phyloP scores from a whole-genome alignment of 2,888 invertebrate genomes.

The Drosophila quinaria region DNA sequence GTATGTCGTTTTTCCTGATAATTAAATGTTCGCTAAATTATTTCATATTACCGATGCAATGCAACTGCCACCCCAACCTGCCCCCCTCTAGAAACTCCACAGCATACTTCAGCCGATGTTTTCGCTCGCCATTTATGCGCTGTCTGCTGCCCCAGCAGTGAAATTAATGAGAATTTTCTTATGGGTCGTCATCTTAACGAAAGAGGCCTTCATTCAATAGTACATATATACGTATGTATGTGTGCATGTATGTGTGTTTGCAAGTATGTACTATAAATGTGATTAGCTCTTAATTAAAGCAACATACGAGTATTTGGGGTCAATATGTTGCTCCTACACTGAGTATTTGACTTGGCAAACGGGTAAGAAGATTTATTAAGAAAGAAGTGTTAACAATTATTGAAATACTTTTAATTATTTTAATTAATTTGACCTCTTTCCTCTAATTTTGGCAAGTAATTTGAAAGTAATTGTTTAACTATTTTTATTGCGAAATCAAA shows the following conservation, averaged over 20 bases:
- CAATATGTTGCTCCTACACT: slow-evolving; percentile 38
- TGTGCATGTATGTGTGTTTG: slow-evolving; percentile 1
- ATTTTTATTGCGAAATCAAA: neutral
- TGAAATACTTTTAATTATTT: neutral
- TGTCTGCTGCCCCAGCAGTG: slow-evolving; percentile 37
- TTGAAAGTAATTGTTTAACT: too few relatives aligned
- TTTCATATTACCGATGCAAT: slow-evolving; percentile 44
- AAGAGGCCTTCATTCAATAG: slow-evolving; percentile 42
- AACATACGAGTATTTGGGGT: slow-evolving; percentile 52
- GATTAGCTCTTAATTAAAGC: slow-evolving; percentile 62
- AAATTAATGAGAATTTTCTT: slow-evolving; percentile 62
- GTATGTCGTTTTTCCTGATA: slow-evolving; percentile 58
- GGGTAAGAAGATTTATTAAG: too few relatives aligned
- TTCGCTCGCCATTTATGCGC: slow-evolving; percentile 28
- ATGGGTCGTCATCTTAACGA: slow-evolving; percentile 36
- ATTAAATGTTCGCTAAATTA: slow-evolving; percentile 69
- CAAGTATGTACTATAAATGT: slow-evolving; percentile 13
- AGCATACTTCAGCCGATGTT: slow-evolving; percentile 10
- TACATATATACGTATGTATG: slow-evolving; percentile 2
- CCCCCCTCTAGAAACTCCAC: neutral
- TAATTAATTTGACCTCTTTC: too few relatives aligned
- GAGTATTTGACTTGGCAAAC: slow-evolving; percentile 4
- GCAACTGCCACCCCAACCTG: slow-evolving; percentile 1
- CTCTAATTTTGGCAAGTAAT: too few relatives aligned
- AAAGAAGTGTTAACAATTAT: neutral